phyloP scores from a whole-genome alignment of 2,113 vertebrate genomes.

The Catharus bicknelli region DNA sequence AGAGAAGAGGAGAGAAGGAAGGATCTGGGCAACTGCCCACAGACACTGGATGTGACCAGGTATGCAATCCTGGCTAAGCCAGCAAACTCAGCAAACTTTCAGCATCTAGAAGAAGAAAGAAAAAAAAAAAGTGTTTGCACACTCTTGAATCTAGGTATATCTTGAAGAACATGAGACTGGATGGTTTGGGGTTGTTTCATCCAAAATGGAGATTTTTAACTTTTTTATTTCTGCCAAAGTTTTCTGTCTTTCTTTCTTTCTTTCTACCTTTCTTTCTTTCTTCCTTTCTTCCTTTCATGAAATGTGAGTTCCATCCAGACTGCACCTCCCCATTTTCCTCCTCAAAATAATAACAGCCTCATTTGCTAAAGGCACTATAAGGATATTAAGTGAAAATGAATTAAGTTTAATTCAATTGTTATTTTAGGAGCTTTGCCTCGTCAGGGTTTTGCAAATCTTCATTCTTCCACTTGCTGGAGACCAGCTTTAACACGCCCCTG shows the following conservation, averaged over 20 bases:
- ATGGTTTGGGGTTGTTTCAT: neutral
- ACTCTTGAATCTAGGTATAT: neutral
- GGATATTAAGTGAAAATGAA: constrained; percentile 71
- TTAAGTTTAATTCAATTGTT: constrained; percentile 69
- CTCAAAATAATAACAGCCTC: constrained; percentile 61
- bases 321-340: constrained; percentile 21
- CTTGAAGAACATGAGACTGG: neutral
- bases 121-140: neutral
- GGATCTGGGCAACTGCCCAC: fast-evolving
- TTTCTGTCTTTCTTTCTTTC: too few species aligned
- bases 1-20: neutral
- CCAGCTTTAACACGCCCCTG: constrained; percentile 64
- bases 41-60: fast-evolving
- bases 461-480: constrained; percentile 60
- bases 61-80: neutral
- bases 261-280: neutral
- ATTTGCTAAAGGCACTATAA: constrained; percentile 61
- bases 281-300: neutral
- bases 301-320: neutral
- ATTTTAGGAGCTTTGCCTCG: constrained; percentile 65
- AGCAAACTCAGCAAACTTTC: neutral
- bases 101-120: neutral
- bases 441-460: constrained; percentile 61
- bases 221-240: neutral
- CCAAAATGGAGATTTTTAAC: neutral